phyloP scores from a whole-genome alignment of 2,888 invertebrate species.

The Melikaiella ostensackeni region DNA sequence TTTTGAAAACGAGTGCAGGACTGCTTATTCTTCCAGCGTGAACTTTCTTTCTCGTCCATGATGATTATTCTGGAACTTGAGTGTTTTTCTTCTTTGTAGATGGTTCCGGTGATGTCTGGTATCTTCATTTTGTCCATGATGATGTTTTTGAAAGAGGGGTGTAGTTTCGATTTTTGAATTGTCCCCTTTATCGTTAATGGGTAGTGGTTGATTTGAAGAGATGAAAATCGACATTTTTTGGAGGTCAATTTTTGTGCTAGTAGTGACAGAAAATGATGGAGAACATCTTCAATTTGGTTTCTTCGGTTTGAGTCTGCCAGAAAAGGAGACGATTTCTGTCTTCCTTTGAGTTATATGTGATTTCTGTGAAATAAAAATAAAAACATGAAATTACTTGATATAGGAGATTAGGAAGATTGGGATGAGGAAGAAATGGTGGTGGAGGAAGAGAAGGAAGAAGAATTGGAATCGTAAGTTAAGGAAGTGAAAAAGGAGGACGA shows the following conservation, averaged over 20 bases:
- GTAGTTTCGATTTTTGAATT: background rate
- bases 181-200: conserved; percentile 1
- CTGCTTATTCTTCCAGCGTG: conserved; percentile 13
- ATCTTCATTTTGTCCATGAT: conserved; percentile 10
- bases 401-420: too few species aligned
- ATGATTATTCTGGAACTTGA: background rate
- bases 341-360: conserved; percentile 25
- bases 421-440: too few species aligned
- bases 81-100: background rate
- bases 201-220: conserved; percentile 4
- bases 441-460: too few species aligned
- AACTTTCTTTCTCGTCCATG: conserved; percentile 24
- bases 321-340: background rate
- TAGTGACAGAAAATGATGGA: background rate
- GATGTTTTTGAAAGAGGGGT: background rate
- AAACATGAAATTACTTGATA: background rate
- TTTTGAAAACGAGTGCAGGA: conserved; percentile 20
- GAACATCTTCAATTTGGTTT: conserved; percentile 8
- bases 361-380: background rate
- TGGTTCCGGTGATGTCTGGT: conserved; percentile 4
- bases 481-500: too few species aligned
- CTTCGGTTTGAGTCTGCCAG: conserved; percentile 17
- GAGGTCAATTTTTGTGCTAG: background rate
- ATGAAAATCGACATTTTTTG: background rate
- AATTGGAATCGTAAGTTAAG: too few species aligned